A percentile compares a stretch with the other conserved stretches of the same genome.
Conservation (phyloP, 2,113 vertebrate species). For the Eurypyga helias region DNA sequence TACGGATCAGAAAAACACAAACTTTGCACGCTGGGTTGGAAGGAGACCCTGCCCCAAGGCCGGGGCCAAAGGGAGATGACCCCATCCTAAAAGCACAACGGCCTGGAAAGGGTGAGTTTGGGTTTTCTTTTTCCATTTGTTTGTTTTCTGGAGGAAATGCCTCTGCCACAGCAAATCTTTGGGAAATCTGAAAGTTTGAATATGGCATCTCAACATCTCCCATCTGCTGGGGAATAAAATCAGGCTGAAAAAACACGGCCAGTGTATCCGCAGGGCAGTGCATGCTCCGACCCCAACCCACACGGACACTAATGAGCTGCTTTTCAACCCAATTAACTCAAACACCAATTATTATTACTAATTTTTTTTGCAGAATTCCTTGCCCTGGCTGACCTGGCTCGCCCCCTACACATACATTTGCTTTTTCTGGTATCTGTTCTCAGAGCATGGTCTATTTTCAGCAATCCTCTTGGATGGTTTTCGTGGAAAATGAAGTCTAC, state of each 20-base stretch:
- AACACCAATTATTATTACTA: not conserved
- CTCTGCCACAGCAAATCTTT: not conserved
- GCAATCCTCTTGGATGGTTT: conserved; percentile 44
- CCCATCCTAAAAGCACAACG: not conserved
- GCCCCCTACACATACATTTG: not conserved
- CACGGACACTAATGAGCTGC: not conserved
- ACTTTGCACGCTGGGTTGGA: not conserved
- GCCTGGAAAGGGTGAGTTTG: not conserved
- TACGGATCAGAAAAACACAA: not conserved
- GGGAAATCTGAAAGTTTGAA: not conserved
- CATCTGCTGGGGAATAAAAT: not conserved
- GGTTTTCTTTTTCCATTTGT: not conserved
- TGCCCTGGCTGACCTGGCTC: conserved; percentile 4
- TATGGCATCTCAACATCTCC: not conserved
- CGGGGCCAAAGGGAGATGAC: rapidly evolving
- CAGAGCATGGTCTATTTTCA: conserved; percentile 47
- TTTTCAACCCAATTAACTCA: not conserved
- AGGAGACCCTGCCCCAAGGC: not conserved
- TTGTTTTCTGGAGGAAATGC: not conserved
- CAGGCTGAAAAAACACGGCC: not conserved
- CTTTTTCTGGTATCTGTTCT: conserved; percentile 54
- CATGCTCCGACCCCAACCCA: not conserved
- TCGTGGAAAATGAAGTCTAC: conserved; percentile 43
- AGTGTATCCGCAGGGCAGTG: rapidly evolving
- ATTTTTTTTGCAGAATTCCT: not conserved